These are phyloP conservation scores for Onychomys leucogaster DNA, from an alignment of 2,797 vertebrate species.

Conservation along the genomic window DNA sequence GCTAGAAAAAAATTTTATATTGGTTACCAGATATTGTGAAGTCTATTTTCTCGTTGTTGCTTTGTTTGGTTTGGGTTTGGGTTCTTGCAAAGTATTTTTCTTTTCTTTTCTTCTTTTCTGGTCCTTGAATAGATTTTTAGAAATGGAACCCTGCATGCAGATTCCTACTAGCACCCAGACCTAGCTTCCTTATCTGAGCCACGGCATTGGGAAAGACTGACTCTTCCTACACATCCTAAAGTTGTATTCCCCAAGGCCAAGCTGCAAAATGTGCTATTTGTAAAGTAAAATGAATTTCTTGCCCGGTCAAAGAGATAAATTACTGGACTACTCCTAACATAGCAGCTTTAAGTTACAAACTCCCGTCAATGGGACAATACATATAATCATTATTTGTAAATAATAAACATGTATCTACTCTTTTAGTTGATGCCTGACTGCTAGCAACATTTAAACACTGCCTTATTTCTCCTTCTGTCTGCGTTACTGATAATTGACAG, in stretches of 20 bases:
- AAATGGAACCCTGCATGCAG: background rate
- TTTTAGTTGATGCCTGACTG: background rate
- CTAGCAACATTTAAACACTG: background rate
- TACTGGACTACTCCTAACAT: background rate
- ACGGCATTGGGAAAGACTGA: background rate
- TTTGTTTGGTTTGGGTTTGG: background rate
- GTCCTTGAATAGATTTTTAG: background rate
- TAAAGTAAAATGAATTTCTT: background rate
- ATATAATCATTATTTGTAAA: background rate
- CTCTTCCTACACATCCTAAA: background rate
- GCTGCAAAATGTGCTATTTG: background rate
- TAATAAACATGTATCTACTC: background rate
- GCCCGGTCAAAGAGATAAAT: background rate
- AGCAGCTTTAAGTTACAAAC: background rate
- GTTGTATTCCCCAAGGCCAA: background rate
- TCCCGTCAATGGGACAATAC: too few species aligned
- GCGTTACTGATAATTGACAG: background rate
- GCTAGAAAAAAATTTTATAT: background rate
- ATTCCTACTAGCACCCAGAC: accelerated
- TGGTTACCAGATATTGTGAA: background rate
- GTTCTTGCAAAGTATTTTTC: background rate
- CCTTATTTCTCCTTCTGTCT: background rate
- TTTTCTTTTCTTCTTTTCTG: background rate
- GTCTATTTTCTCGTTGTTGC: background rate
- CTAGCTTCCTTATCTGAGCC: accelerated